Evolutionary conservation across 2,797 vertebrate species (phyloP).

Genomic region (Meda fulgida): DNA sequence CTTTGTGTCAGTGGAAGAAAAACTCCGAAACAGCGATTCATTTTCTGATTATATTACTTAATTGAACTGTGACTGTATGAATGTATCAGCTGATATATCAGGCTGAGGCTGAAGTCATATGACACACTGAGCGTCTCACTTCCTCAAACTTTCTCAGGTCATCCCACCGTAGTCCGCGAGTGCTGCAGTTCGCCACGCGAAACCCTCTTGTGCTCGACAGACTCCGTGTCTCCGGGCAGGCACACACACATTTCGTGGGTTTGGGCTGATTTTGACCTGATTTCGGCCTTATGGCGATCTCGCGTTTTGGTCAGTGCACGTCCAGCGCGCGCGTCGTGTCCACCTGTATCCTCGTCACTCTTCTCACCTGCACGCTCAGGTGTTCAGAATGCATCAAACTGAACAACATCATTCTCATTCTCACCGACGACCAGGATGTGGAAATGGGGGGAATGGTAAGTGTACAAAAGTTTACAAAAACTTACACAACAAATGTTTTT

Average conservation of each 20-base stretch:
- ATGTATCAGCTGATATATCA: constrained; percentile 35
- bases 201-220: constrained; percentile 36
- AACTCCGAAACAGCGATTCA: neutral
- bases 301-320: neutral
- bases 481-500: neutral
- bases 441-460: constrained; percentile 82
- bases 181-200: neutral
- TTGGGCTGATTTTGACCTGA: constrained; percentile 59
- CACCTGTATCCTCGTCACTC: constrained; percentile 43
- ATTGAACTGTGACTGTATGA: neutral
- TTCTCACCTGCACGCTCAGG: constrained; percentile 73
- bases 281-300: constrained; percentile 39
- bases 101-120: constrained; percentile 67
- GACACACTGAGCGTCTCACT: constrained; percentile 57
- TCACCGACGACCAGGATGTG: constrained; percentile 83
- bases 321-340: neutral
- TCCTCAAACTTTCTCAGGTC: constrained; percentile 44
- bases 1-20: too few relatives aligned
- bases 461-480: too few relatives aligned
- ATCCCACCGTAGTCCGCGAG: constrained; percentile 14
- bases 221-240: neutral
- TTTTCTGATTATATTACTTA: neutral
- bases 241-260: neutral
- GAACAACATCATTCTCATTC: constrained; percentile 80
- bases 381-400: constrained; percentile 59